Conservation (phyloP, 2,888 invertebrate genomes). For the Ecliptopera silaceata region DNA sequence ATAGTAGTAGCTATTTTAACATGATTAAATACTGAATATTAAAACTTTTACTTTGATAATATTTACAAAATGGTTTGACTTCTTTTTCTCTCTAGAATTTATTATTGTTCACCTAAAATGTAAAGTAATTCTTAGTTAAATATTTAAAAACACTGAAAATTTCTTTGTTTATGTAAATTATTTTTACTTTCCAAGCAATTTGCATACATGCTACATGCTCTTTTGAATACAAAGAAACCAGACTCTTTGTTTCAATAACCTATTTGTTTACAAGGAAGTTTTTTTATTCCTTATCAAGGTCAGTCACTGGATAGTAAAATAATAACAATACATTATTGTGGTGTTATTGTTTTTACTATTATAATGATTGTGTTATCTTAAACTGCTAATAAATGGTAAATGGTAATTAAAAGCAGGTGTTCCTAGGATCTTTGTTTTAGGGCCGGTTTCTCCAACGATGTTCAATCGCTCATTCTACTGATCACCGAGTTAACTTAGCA, state of each 20-base stretch:
- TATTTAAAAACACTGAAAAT: too few species aligned
- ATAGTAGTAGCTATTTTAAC: too few species aligned
- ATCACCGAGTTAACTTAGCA: too few species aligned
- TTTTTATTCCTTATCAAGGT: constrained; percentile 8
- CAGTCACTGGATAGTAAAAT: not conserved
- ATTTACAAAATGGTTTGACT: too few species aligned
- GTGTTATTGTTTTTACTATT: not conserved
- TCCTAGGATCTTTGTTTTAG: not conserved
- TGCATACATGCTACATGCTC: not conserved
- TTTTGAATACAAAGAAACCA: constrained; percentile 7
- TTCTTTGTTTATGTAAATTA: not conserved
- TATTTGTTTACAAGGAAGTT: constrained; percentile 21
- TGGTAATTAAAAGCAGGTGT: not conserved
- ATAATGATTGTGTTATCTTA: constrained; percentile 5
- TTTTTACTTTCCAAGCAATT: not conserved
- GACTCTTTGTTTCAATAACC: constrained; percentile 16
- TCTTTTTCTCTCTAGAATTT: too few species aligned
- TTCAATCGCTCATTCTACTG: too few species aligned
- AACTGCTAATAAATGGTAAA: not conserved
- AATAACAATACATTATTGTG: not conserved
- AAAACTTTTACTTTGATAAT: too few species aligned
- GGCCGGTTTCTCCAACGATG: too few species aligned
- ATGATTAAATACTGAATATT: too few species aligned
- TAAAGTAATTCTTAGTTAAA: too few species aligned
- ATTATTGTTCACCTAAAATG: too few species aligned